A percentile compares a stretch with the other conserved stretches of the same genome.
Evolutionary conservation across 1,140 invertebrate species (phyloP).

Genomic region (Drosophila persimilis): DNA sequence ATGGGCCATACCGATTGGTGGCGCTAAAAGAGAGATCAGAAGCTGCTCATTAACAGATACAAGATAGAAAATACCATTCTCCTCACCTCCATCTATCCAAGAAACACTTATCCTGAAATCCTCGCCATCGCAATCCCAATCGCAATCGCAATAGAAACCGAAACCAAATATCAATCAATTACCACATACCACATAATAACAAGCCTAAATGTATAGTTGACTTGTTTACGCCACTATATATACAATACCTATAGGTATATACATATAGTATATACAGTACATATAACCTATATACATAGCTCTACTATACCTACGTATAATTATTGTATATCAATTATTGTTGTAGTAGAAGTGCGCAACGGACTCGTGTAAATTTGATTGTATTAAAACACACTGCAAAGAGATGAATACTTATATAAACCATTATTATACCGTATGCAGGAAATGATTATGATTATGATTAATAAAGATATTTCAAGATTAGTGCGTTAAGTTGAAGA

Average conservation of each 20-base stretch:
- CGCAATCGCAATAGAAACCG: slow-evolving; percentile 39
- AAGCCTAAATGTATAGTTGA: slow-evolving; percentile 61
- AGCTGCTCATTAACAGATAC: slow-evolving; percentile 5
- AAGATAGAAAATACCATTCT: slow-evolving; percentile 11
- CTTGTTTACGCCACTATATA: slow-evolving; percentile 54
- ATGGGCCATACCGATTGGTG: too few relatives aligned
- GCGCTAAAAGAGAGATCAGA: slow-evolving; percentile 10
- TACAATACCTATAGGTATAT: slow-evolving; percentile 30
- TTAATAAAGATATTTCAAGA: slow-evolving; percentile 74
- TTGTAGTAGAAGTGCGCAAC: slow-evolving; percentile 55
- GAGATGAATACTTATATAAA: slow-evolving; percentile 68
- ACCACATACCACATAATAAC: slow-evolving; percentile 12
- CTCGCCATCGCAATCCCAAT: slow-evolving; percentile 48
- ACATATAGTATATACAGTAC: slow-evolving; percentile 19
- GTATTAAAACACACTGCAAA: slow-evolving; percentile 63
- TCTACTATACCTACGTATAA: slow-evolving; percentile 38
- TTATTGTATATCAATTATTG: slow-evolving; percentile 78
- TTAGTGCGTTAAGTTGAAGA: slow-evolving; percentile 77
- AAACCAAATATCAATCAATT: slow-evolving; percentile 32
- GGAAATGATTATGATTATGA: slow-evolving; percentile 74
- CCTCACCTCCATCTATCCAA: slow-evolving; percentile 3
- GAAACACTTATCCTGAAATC: slow-evolving; percentile 39
- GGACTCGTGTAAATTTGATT: slow-evolving; percentile 78
- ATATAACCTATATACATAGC: slow-evolving; percentile 31
- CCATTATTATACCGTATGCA: slow-evolving; percentile 73